phyloP scores from a whole-genome alignment of 1,140 invertebrate species.

The Maniola jurtina region DNA sequence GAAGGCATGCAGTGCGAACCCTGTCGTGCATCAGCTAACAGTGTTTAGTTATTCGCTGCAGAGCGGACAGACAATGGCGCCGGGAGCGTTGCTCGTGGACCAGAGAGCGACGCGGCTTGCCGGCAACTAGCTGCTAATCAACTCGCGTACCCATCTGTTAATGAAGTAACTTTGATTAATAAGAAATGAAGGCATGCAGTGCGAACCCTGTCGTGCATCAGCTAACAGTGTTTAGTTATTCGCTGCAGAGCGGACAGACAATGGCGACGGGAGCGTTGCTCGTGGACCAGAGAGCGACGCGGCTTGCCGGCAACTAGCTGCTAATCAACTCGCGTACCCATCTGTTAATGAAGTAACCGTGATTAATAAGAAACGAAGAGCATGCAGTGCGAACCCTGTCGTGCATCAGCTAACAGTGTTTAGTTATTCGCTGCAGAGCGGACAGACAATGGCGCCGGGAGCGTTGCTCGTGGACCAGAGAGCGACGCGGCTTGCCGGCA shows the following conservation, averaged over 20 bases:
- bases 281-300: constrained; percentile 38
- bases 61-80: constrained; percentile 55
- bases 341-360: constrained; percentile 8
- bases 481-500: constrained; percentile 31
- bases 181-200: too few species aligned
- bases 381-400: constrained; percentile 42
- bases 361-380: background rate
- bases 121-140: constrained; percentile 40
- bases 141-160: constrained; percentile 32
- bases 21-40: constrained; percentile 56
- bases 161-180: background rate
- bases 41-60: constrained; percentile 67
- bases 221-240: constrained; percentile 74
- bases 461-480: constrained; percentile 42
- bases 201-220: constrained; percentile 46
- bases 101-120: constrained; percentile 33
- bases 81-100: constrained; percentile 41
- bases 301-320: constrained; percentile 34
- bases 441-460: constrained; percentile 52
- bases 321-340: constrained; percentile 41
- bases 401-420: constrained; percentile 62
- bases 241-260: constrained; percentile 56
- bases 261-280: constrained; percentile 45
- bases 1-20: constrained; percentile 31
- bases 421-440: constrained; percentile 63